These are phyloP conservation scores for Pseudochirops cupreus DNA, from an alignment of 2,797 vertebrate genomes.

Conservation along the genomic window DNA sequence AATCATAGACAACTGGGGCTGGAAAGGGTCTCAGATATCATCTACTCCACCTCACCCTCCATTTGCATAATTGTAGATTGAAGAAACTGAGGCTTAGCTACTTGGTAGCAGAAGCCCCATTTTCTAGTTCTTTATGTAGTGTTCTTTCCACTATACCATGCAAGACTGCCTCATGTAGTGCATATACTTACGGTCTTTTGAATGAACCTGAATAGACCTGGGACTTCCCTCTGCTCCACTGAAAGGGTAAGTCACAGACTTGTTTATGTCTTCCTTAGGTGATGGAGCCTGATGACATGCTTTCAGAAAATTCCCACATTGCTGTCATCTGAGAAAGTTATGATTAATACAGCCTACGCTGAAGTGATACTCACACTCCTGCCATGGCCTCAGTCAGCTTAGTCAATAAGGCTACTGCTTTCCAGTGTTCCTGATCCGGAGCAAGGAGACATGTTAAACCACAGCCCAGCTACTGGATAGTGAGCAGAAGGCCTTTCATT, in stretches of 20 bases:
- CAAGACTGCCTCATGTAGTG: not conserved
- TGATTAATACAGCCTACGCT: not conserved
- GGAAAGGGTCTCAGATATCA: not conserved
- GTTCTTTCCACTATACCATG: not conserved
- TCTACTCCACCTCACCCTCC: not conserved
- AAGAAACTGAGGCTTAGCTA: not conserved
- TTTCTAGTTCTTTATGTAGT: not conserved
- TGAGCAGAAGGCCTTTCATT: slow-evolving; percentile 6
- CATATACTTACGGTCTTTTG: not conserved
- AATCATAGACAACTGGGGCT: not conserved
- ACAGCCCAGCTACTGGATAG: not conserved
- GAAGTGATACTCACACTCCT: not conserved
- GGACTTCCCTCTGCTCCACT: not conserved
- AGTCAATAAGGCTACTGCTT: slow-evolving; percentile 50
- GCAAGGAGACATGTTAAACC: slow-evolving; percentile 32
- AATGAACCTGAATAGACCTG: not conserved
- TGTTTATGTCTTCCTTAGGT: slow-evolving; percentile 11
- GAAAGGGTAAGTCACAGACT: not conserved
- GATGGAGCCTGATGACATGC: slow-evolving; percentile 18
- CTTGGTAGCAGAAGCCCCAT: not conserved
- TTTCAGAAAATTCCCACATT: slow-evolving; percentile 63
- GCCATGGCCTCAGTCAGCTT: slow-evolving; percentile 32
- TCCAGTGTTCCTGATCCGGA: slow-evolving; percentile 28
- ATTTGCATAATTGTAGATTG: not conserved
- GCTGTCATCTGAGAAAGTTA: slow-evolving; percentile 63